Evolutionary conservation across 1,140 invertebrate genomes (phyloP).

Genomic region (Drosophila bifasciata): DNA sequence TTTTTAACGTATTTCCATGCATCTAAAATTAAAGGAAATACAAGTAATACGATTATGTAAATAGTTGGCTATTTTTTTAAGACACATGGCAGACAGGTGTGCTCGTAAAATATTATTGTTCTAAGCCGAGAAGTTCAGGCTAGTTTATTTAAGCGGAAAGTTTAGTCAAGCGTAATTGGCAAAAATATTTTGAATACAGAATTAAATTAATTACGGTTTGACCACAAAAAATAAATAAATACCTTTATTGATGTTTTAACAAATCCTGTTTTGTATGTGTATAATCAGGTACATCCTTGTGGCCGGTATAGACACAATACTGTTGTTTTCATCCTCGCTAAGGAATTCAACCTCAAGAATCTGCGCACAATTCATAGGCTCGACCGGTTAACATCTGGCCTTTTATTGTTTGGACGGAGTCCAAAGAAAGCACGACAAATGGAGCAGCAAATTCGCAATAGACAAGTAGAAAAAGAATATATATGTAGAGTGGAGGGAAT

Average conservation of each 20-base stretch:
- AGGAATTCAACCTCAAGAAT: conserved; percentile 97
- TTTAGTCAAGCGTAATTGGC: no score
- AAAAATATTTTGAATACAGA: no score
- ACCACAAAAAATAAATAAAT: no score
- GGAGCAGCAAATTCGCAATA: conserved; percentile 96
- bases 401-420: conserved; percentile 96
- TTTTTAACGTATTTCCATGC: no score
- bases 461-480: conserved; percentile 97
- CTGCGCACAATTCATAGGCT: conserved; percentile 95
- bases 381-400: conserved; percentile 96
- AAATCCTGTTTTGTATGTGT: no score
- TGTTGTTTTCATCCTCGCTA: conserved; percentile 97
- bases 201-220: no score
- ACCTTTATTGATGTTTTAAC: no score
- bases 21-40: background rate
- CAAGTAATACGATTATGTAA: conserved; percentile 9
- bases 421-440: conserved; percentile 95
- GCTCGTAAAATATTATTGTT: no score
- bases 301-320: conserved; percentile 98
- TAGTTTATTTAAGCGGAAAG: no score
- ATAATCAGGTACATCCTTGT: conserved; percentile 95
- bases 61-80: background rate
- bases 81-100: no score
- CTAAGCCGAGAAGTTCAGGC: no score
- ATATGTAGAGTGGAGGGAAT: conserved; percentile 97